phyloP scores from a whole-genome alignment of 2,113 vertebrate species.

The Bambusicola thoracicus region DNA sequence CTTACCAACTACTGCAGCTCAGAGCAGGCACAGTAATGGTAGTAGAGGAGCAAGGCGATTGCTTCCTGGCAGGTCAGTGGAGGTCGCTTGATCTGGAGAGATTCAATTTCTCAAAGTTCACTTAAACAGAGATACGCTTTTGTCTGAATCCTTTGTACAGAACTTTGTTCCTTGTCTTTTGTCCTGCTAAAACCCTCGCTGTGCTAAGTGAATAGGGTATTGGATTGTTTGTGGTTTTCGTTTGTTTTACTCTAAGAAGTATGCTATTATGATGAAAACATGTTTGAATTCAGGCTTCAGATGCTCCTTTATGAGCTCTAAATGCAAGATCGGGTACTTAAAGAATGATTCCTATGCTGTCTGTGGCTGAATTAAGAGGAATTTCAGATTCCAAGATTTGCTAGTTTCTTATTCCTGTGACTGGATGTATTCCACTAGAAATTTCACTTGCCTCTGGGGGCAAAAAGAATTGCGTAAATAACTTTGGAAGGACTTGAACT shows the following conservation, averaged over 20 bases:
- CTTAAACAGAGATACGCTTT: not conserved
- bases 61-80: not conserved
- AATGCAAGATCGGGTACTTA: not conserved
- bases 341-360: not conserved
- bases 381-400: not conserved
- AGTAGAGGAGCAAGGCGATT: not conserved
- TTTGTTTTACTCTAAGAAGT: not conserved
- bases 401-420: not conserved
- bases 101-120: not conserved
- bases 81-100: not conserved
- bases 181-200: not conserved
- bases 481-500: not conserved
- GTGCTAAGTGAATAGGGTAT: not conserved
- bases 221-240: not conserved
- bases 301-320: not conserved
- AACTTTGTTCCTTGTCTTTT: not conserved
- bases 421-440: not conserved
- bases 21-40: not conserved
- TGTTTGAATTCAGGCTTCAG: not conserved
- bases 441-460: not conserved
- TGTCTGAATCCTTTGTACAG: not conserved
- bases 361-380: not conserved
- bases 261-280: not conserved
- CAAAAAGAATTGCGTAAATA: not conserved
- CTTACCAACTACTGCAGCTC: rapidly evolving